Evolutionary conservation across 2,113 vertebrate genomes (phyloP).

Genomic region (Urocynchramus pylzowi): DNA sequence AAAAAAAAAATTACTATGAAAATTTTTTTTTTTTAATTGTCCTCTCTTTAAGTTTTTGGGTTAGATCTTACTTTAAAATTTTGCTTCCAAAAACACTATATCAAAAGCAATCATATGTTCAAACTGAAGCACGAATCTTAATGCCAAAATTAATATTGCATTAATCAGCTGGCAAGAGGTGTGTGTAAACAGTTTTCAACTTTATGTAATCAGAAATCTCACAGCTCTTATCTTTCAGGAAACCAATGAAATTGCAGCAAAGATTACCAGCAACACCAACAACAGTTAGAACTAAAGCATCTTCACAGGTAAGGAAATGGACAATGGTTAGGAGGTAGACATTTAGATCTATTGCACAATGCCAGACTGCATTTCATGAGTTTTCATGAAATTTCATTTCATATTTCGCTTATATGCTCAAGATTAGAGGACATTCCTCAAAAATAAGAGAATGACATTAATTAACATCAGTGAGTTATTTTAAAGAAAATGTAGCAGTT

Average conservation of each 20-base stretch:
- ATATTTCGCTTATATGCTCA: background rate
- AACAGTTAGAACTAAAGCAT: background rate
- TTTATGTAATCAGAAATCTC: background rate
- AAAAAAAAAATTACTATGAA: conserved; percentile 12
- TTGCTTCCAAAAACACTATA: background rate
- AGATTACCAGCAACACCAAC: background rate
- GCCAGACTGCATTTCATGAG: background rate
- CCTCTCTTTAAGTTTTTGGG: conserved; percentile 4
- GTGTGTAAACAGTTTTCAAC: background rate
- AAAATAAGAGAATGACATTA: background rate
- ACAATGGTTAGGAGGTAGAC: background rate
- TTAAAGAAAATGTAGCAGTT: background rate
- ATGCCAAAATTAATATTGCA: background rate
- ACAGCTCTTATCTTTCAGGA: background rate
- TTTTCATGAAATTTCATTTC: background rate
- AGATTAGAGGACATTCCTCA: background rate
- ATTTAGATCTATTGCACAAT: background rate
- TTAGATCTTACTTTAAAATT: background rate
- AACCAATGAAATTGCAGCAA: background rate
- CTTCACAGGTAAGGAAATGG: background rate
- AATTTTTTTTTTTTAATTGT: background rate
- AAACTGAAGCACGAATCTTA: background rate
- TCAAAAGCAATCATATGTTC: background rate
- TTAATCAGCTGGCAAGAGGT: background rate
- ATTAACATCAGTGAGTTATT: background rate